A percentile compares a stretch with the other conserved stretches of the same genome.
phyloP scores from a whole-genome alignment of 2,113 vertebrate genomes.

The Machaerirhynchus nigripectus region DNA sequence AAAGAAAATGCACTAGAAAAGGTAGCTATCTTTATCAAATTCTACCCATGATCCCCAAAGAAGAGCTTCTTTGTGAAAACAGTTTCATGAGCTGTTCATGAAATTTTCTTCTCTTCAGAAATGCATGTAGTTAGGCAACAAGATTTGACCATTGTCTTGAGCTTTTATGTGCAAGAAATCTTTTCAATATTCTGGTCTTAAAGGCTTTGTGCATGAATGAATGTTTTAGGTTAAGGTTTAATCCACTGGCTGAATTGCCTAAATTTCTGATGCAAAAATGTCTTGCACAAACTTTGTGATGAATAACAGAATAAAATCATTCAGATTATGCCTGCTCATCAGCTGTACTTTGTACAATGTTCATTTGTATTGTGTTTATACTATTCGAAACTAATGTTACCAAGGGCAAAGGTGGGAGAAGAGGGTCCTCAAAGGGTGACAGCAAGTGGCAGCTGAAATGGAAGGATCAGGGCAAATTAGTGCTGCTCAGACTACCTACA shows the following conservation, averaged over 20 bases:
- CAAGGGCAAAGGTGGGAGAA: background rate
- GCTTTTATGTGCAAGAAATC: background rate
- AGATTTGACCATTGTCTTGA: background rate
- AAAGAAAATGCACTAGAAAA: background rate
- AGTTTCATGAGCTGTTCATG: background rate
- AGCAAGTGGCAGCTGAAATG: background rate
- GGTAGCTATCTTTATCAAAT: background rate
- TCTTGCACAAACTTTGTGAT: background rate
- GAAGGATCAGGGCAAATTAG: background rate
- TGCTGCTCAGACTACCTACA: background rate
- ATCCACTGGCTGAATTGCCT: background rate
- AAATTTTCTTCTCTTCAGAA: background rate
- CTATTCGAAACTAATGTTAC: background rate
- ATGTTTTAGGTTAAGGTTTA: background rate
- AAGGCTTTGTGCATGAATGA: background rate
- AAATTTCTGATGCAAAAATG: background rate
- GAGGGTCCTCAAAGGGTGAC: background rate
- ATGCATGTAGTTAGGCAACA: rapidly evolving
- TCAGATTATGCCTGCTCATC: background rate
- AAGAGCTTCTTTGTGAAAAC: background rate
- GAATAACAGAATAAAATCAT: background rate
- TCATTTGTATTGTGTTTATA: background rate
- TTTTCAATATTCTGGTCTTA: background rate
- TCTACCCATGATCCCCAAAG: background rate
- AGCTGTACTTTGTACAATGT: background rate